Evolutionary conservation across 2,888 invertebrate species (phyloP).

Genomic region (Saturnia japonica): DNA sequence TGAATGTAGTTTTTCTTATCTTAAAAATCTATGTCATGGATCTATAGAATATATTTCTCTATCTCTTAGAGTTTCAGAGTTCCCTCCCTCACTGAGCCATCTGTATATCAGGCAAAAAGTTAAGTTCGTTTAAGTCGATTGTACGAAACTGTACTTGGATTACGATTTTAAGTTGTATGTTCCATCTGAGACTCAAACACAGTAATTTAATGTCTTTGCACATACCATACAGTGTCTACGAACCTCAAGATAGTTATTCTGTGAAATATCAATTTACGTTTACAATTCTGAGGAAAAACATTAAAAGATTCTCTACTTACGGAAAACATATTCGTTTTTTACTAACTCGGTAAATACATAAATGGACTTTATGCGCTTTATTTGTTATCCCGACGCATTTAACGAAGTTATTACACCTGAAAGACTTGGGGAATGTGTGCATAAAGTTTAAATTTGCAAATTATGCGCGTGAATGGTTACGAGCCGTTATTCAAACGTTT

Average conservation of each 20-base stretch:
- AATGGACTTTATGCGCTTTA: conserved; percentile 13
- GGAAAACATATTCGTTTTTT: neutral
- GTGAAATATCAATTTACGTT: neutral
- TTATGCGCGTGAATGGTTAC: conserved; percentile 26
- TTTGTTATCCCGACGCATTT: conserved; percentile 11
- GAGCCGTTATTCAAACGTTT: conserved; percentile 31
- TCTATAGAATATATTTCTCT: too few species aligned
- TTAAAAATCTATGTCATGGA: too few species aligned
- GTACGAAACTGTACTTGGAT: neutral
- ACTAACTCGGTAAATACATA: neutral
- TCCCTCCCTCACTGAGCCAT: too few species aligned
- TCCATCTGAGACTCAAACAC: neutral
- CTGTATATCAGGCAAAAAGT: too few species aligned
- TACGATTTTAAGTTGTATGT: neutral
- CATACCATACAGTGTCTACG: neutral
- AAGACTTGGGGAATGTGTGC: neutral
- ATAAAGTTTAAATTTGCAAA: conserved; percentile 18
- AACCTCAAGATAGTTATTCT: neutral
- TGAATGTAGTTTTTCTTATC: too few species aligned
- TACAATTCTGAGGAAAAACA: neutral
- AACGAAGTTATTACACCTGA: conserved; percentile 10
- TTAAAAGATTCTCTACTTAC: conserved; percentile 3
- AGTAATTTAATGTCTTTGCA: neutral
- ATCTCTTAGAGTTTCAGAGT: too few species aligned
- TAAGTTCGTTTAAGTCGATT: too few species aligned